Evolutionary conservation across 2,113 vertebrate species (phyloP), one percentile per base, ranked within the genome.

Genomic region (Lepus europaeus): DNA sequence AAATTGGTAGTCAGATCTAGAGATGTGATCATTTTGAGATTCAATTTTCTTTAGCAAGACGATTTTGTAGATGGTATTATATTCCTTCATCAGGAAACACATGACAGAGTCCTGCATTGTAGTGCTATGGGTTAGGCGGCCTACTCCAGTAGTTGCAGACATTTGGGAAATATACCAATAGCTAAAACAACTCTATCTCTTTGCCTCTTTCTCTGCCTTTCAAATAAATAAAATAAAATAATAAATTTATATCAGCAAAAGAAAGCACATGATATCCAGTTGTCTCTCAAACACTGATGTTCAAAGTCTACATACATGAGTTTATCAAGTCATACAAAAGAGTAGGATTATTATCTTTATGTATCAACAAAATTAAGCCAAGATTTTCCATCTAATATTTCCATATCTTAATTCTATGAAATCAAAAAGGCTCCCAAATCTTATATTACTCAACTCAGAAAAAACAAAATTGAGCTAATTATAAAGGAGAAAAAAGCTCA

Each of bases 391-490:
- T 9, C 68, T 39, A 45, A 31, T 23, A 93, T 72, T 68, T 94
- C 49, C 39, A 22, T 39, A 22, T 81, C 56, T 84, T 94, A 91
- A 78, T 78, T 92, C 61, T 88, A 6, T n/a, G 70, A 79, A 53
- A 95, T 70, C 16, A 85, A 94, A 59, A 92, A 93, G 49, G 22
- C 39, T 85, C 72, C 61, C n/a, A 84, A 93, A 93, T 72, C 36
- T 77, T 94, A 4, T 29, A 64, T 84, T 36, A 74, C 6, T 56
- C 39, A 92, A 73, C 4, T 25, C 3, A 0, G 29, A 84, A 81
- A 29, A 91, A 80, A 97, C 9, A 93, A 92, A 69, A 85, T 36
- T 66, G 17, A 63, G 25, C 12, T 45, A 45, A 81, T 49, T 13
- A 33, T 69, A 51, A 77, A 39, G 31, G 39, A 61, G n/a, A 8